Evolutionary conservation across 2,113 vertebrate species (phyloP).

Genomic region (Anarrhichthys ocellatus): DNA sequence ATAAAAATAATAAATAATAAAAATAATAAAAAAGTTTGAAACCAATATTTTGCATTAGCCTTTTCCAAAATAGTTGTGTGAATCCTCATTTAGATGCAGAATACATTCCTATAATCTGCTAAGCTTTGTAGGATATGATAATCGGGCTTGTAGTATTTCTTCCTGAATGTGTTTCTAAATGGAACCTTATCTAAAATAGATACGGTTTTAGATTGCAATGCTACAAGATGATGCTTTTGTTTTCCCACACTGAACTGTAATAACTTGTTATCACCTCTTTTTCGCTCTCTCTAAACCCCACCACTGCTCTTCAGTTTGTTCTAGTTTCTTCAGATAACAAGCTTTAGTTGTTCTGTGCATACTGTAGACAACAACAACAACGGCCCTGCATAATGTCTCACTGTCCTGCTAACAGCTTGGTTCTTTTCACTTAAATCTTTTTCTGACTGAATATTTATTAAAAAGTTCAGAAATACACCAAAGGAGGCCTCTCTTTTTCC

Average conservation of each 20-base stretch:
- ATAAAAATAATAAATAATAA: too few relatives aligned
- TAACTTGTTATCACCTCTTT: background rate
- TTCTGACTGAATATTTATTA: conserved; percentile 43
- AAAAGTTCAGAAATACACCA: conserved; percentile 26
- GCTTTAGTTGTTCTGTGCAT: background rate
- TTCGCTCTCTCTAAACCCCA: background rate
- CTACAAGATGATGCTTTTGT: conserved; percentile 1
- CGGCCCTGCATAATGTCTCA: conserved; percentile 27
- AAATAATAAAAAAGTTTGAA: conserved; percentile 9
- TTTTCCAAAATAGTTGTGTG: background rate
- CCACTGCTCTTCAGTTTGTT: conserved; percentile 16
- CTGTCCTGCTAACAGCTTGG: background rate
- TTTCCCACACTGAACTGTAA: conserved; percentile 25
- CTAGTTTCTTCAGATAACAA: conserved; percentile 6
- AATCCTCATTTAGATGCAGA: conserved; percentile 24
- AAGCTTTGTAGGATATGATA: conserved; percentile 29
- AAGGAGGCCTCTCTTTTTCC: conserved; percentile 18
- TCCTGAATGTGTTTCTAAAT: conserved; percentile 27
- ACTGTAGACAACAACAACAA: conserved; percentile 8
- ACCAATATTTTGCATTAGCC: background rate
- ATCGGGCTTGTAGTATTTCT: conserved; percentile 30
- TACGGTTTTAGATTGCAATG: conserved; percentile 36
- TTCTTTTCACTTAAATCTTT: conserved; percentile 22
- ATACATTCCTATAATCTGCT: conserved; percentile 30
- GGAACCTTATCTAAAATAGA: conserved; percentile 44